A percentile compares a stretch with the other conserved stretches of the same genome.
Conservation (phyloP, 2,888 invertebrate species). For the Crossocerus cetratus region DNA sequence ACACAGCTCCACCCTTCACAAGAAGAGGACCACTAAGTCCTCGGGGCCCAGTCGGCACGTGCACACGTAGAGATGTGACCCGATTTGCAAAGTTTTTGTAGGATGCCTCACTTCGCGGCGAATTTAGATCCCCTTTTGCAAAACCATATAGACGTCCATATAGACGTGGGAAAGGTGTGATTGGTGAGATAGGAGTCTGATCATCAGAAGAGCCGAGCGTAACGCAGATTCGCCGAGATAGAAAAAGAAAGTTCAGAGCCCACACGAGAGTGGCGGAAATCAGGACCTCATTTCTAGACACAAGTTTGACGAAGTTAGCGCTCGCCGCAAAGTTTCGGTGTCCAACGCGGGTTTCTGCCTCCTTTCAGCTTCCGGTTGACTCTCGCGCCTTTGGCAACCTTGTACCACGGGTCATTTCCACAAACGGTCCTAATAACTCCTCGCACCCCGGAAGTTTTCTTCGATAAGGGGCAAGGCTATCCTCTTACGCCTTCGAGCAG, state of each 20-base stretch:
- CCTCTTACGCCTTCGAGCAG: too few species aligned
- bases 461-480: too few species aligned
- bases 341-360: too few species aligned
- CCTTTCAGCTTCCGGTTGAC: too few species aligned
- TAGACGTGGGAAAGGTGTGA: background rate
- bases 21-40: background rate
- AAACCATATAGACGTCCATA: background rate
- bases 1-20: background rate
- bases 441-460: too few species aligned
- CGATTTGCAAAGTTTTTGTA: slow-evolving; percentile 35
- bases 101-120: slow-evolving; percentile 5
- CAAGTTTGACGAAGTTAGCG: slow-evolving; percentile 15
- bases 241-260: slow-evolving; percentile 5
- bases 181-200: background rate
- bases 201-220: background rate
- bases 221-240: background rate
- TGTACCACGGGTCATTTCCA: too few species aligned
- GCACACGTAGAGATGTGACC: slow-evolving; percentile 28
- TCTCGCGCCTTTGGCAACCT: too few species aligned
- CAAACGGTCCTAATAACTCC: too few species aligned
- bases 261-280: background rate
- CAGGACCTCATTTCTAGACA: slow-evolving; percentile 29
- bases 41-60: slow-evolving; percentile 9
- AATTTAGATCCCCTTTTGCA: background rate
- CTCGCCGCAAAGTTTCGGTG: background rate